These are phyloP conservation scores for Pseudococcus longispinus DNA, from an alignment of 2,888 invertebrate genomes.

Conservation along the genomic window DNA sequence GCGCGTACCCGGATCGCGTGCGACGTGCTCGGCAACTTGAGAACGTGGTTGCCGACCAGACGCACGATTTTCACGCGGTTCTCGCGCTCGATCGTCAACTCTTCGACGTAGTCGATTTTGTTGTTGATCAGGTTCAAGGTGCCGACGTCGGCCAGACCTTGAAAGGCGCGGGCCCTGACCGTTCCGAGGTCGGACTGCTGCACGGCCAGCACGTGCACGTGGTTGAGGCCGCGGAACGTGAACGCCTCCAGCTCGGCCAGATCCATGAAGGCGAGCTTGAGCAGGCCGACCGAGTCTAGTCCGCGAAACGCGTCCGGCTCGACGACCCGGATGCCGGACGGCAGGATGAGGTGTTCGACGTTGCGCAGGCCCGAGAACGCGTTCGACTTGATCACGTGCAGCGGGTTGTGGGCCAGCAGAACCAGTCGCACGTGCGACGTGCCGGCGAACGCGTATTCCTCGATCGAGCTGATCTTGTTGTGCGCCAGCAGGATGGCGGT, in stretches of 20 bases:
- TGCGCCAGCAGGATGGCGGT: slow-evolving; percentile 74
- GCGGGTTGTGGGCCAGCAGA: slow-evolving; percentile 83
- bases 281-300: slow-evolving; percentile 79
- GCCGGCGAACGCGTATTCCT: slow-evolving; percentile 83
- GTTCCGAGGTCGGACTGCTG: slow-evolving; percentile 84
- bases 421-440: slow-evolving; percentile 83
- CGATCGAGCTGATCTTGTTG: slow-evolving; percentile 74
- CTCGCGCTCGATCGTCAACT: slow-evolving; percentile 74
- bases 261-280: slow-evolving; percentile 86
- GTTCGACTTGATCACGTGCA: slow-evolving; percentile 65
- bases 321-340: slow-evolving; percentile 77
- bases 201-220: slow-evolving; percentile 77
- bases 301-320: slow-evolving; percentile 83
- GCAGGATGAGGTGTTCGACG: slow-evolving; percentile 82
- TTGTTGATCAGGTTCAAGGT: slow-evolving; percentile 81
- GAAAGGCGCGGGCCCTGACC: slow-evolving; percentile 74
- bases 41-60: slow-evolving; percentile 82
- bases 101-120: slow-evolving; percentile 82
- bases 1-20: slow-evolving; percentile 74
- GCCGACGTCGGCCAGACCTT: slow-evolving; percentile 75
- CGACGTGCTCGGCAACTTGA: slow-evolving; percentile 73
- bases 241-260: slow-evolving; percentile 73
- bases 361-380: slow-evolving; percentile 80
- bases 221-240: slow-evolving; percentile 79
- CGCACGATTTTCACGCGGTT: slow-evolving; percentile 76